Percentiles rank a stretch among this genome's conserved stretches.
Conservation (phyloP, 2,113 vertebrate genomes). For the Alces alces region DNA sequence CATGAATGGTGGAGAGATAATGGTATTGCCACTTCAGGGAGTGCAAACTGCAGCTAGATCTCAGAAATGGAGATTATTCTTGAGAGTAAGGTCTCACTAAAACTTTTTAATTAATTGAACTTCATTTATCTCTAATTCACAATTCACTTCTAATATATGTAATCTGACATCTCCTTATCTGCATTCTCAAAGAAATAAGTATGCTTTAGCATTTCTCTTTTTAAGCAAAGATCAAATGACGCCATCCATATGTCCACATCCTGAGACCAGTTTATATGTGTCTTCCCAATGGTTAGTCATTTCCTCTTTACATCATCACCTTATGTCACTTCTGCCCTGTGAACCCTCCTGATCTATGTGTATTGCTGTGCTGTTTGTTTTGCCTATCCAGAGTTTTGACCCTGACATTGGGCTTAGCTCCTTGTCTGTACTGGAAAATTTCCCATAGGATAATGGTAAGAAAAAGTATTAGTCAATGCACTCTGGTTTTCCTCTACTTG, state of each 20-base stretch:
- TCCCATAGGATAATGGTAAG: neutral
- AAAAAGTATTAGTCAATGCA: neutral
- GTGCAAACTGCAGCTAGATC: neutral
- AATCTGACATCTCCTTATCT: neutral
- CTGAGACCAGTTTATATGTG: neutral
- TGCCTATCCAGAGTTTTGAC: neutral
- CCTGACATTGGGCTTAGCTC: neutral
- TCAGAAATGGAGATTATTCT: neutral
- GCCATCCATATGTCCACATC: neutral
- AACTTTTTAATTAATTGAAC: neutral
- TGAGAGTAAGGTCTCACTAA: neutral
- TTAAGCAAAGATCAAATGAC: neutral
- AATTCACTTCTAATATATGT: neutral
- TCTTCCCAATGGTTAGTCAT: neutral
- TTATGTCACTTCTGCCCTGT: neutral
- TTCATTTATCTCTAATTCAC: neutral
- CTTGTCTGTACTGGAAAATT: neutral
- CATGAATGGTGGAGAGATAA: neutral
- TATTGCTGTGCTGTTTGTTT: neutral
- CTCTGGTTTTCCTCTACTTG: neutral
- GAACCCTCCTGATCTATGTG: neutral
- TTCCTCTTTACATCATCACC: neutral
- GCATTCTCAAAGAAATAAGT: neutral
- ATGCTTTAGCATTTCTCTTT: neutral
- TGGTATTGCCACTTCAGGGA: neutral